A percentile compares a stretch with the other conserved stretches of the same genome.
These are phyloP conservation scores for Andrena chrysosceles DNA, from an alignment of 2,888 invertebrate genomes.

Conservation along the genomic window DNA sequence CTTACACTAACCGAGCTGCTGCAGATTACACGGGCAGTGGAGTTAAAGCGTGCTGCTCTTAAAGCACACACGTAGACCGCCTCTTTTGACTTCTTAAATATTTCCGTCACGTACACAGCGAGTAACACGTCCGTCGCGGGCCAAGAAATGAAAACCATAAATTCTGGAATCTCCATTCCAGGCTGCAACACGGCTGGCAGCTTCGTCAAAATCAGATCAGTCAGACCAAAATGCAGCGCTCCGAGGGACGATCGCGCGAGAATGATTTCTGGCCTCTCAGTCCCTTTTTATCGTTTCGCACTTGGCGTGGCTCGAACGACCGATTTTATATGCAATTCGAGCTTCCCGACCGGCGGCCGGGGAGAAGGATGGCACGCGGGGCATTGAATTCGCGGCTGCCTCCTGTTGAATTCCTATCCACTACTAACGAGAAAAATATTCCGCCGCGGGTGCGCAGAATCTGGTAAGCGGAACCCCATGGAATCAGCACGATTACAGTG, in stretches of 20 bases:
- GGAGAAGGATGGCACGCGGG: background rate
- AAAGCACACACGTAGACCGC: constrained; percentile 48
- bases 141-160: constrained; percentile 79
- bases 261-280: background rate
- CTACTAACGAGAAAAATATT: constrained; percentile 19
- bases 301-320: background rate
- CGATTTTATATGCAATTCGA: constrained; percentile 1
- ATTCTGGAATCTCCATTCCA: constrained; percentile 70
- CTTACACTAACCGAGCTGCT: constrained; percentile 30
- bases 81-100: constrained; percentile 61
- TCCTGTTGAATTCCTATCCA: background rate
- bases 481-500: background rate
- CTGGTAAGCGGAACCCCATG: background rate
- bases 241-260: background rate
- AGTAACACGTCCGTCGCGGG: constrained; percentile 68
- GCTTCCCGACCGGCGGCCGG: background rate
- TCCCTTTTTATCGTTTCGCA: background rate
- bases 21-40: constrained; percentile 32
- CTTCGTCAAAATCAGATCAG: constrained; percentile 71
- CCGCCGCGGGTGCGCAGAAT: background rate
- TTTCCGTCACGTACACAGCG: constrained; percentile 71
- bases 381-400: background rate
- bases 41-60: constrained; percentile 26
- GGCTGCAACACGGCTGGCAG: constrained; percentile 42
- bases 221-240: constrained; percentile 2